Evolutionary conservation across 2,113 vertebrate genomes (phyloP).

Genomic region (Accipiter cooperii): DNA sequence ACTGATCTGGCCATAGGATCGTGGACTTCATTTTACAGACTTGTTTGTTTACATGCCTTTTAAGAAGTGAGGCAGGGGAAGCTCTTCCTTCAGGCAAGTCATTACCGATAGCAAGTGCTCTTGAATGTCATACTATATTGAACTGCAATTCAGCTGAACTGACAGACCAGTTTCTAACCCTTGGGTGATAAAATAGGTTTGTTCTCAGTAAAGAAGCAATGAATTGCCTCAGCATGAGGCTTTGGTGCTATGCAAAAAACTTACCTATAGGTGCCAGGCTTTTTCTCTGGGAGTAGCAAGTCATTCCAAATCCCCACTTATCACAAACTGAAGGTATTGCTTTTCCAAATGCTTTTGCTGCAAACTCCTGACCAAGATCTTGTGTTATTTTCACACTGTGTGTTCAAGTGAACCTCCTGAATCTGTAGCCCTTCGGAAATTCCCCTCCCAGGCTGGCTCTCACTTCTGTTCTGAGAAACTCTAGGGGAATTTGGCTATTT

Average conservation of each 20-base stretch:
- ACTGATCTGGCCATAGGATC: not conserved
- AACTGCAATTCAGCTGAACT: not conserved
- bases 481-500: not conserved
- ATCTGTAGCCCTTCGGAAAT: slow-evolving; percentile 1
- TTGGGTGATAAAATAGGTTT: not conserved
- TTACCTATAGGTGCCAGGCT: not conserved
- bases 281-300: not conserved
- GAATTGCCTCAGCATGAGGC: not conserved
- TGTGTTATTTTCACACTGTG: not conserved
- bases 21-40: not conserved
- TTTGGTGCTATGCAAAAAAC: not conserved
- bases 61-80: not conserved
- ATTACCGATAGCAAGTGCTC: not conserved
- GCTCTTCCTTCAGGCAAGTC: slow-evolving; percentile 27
- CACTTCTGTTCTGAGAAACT: slow-evolving; percentile 11
- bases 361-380: not conserved
- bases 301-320: not conserved
- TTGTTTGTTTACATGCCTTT: slow-evolving; percentile 20
- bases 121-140: not conserved
- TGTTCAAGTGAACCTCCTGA: not conserved
- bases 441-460: not conserved
- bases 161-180: slow-evolving; percentile 8
- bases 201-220: not conserved
- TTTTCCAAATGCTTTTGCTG: not conserved
- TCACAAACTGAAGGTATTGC: not conserved